Evolutionary conservation across 1,140 invertebrate species (phyloP), one percentile per base, ranked within the genome.

Genomic region (Triops longicaudatus): DNA sequence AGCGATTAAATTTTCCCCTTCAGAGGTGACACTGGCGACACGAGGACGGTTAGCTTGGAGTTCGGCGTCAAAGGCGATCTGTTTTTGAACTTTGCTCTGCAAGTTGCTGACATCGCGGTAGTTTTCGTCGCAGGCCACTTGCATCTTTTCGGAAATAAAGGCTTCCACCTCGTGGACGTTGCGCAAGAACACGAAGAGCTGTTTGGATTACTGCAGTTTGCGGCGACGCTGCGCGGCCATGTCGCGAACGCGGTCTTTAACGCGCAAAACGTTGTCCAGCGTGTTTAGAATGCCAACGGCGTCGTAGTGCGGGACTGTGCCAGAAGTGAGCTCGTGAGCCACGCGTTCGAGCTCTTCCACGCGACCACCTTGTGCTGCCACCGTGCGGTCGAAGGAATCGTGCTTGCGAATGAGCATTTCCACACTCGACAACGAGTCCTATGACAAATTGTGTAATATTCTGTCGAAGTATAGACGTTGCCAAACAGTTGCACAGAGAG

Each of bases 41-140:
- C 95, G 88, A 17, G 91, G 91, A 77, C 93, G 90, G 83, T 98
- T 98, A 6, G 95, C 95, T n/a, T 91, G 85, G 31, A 98, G 86
- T 84, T 99, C 97, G 0, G 95, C 92, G 82, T 98, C 96, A 83
- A 98, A 98, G 0, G 95, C 95, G 1, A 93, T 89, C 82, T 99
- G 97, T 83, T 97, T 97, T 84, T 98, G 96, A 74, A 98, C 97
- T 86, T 99, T 99, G 81, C 93, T 95, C 81, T 97, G 93, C 26
- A 99, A 86, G 85, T 98, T 98, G 1, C 91, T 95, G 0, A 93
- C 90, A 81, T 98, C 95, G 73, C 94, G 87, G 84, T 98, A 98
- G 81, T 90, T 94, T 83, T 98, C 96, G 83, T 98, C 96, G 72
- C 88, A 88, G 0, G 95, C 96, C 11, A 96, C 90, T 83, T 98